Conservation (phyloP, 53 echinoderm and acorn worm species). For the Holothuria leucospilota region DNA sequence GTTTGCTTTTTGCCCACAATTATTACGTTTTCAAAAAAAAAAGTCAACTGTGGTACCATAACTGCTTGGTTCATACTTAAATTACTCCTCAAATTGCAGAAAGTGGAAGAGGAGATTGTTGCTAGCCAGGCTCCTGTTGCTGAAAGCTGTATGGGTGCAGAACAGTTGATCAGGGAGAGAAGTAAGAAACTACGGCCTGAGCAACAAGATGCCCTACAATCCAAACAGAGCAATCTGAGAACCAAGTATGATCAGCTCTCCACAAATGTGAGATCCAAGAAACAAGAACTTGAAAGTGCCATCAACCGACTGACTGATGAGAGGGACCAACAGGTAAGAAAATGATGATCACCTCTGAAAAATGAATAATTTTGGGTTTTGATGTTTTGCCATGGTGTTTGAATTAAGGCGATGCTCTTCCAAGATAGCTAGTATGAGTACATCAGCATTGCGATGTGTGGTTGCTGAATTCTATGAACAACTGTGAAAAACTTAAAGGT, state of each 20-base stretch:
- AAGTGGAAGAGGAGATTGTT: constrained; percentile 84
- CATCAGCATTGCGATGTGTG: too few species aligned
- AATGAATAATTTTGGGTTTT: too few species aligned
- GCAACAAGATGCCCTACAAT: constrained; percentile 87
- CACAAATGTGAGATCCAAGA: constrained; percentile 68
- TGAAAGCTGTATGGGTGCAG: constrained; percentile 83
- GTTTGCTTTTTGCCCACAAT: too few species aligned
- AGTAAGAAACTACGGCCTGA: constrained; percentile 93
- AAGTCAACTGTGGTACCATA: neutral
- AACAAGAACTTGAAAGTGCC: constrained; percentile 76
- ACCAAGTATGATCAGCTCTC: constrained; percentile 80
- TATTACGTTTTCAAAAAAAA: too few species aligned
- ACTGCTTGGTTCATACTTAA: neutral
- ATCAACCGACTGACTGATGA: constrained; percentile 79
- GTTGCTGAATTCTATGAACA: too few species aligned
- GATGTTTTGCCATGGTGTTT: too few species aligned
- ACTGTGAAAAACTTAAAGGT: too few species aligned
- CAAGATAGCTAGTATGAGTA: too few species aligned
- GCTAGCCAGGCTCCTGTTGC: constrained; percentile 79
- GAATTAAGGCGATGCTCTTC: too few species aligned
- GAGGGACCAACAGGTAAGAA: constrained; percentile 81
- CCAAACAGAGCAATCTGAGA: constrained; percentile 85
- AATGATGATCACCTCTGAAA: neutral
- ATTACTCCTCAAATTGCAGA: constrained; percentile 47
- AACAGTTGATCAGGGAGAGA: constrained; percentile 87